phyloP scores from a whole-genome alignment of 1,140 invertebrate species.

The Anoplophora glabripennis region DNA sequence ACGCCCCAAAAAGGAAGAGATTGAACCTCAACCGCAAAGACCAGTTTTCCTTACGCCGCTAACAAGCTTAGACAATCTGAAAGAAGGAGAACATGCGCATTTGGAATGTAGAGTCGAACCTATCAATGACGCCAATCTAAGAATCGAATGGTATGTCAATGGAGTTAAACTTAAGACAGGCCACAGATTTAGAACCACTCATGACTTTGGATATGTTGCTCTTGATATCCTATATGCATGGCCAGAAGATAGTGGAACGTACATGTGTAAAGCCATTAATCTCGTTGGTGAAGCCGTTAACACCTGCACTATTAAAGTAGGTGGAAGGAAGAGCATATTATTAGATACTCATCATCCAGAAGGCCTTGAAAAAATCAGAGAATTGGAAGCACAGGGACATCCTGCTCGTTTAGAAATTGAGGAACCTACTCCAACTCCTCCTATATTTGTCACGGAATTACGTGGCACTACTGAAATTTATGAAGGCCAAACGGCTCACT shows the following conservation, averaged over 20 bases:
- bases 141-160: constrained; percentile 95
- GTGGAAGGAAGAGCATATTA: constrained; percentile 77
- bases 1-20: constrained; percentile 70
- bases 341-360: constrained; percentile 91
- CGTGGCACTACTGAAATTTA: constrained; percentile 79
- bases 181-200: constrained; percentile 86
- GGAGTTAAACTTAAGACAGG: constrained; percentile 74
- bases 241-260: constrained; percentile 90
- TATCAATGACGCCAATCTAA: constrained; percentile 90
- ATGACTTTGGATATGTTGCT: constrained; percentile 95
- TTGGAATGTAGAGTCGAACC: constrained; percentile 94
- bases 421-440: constrained; percentile 72
- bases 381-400: constrained; percentile 79
- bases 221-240: constrained; percentile 92
- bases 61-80: constrained; percentile 78
- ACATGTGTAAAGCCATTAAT: constrained; percentile 93
- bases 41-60: constrained; percentile 85
- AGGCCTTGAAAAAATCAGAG: constrained; percentile 86
- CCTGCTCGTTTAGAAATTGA: constrained; percentile 75
- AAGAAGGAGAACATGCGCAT: constrained; percentile 90
- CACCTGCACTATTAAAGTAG: constrained; percentile 81
- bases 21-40: constrained; percentile 74
- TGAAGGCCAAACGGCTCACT: constrained; percentile 85
- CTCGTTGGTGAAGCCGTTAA: constrained; percentile 88
- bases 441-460: constrained; percentile 79